These are phyloP conservation scores for Ditylenchus weischeri DNA, from an alignment of 2,888 invertebrate genomes.

Conservation along the genomic window DNA sequence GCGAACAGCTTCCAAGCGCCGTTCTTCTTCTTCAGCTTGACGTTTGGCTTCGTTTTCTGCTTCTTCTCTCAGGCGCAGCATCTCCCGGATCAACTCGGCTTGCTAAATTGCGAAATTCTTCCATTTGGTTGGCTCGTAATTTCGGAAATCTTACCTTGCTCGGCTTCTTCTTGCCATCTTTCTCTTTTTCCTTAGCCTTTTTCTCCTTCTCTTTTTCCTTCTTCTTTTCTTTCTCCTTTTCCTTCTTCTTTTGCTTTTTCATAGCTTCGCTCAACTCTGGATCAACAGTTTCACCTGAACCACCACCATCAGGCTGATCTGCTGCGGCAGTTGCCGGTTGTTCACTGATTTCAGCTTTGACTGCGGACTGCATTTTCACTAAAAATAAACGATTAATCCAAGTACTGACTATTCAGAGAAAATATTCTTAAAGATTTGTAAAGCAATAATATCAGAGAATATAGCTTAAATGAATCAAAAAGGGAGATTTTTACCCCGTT, in stretches of 20 bases:
- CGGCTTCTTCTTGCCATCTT: constrained; percentile 34
- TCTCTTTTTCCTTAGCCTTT: constrained; percentile 66
- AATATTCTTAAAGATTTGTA: too few species aligned
- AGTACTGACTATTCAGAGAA: too few species aligned
- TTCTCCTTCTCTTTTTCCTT: constrained; percentile 27
- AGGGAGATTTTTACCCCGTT: too few species aligned
- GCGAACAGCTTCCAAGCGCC: constrained; percentile 29
- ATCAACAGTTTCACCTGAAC: constrained; percentile 4
- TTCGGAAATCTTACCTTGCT: constrained; percentile 21
- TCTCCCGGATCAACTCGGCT: constrained; percentile 58
- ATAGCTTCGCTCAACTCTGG: constrained; percentile 14
- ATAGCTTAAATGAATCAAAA: too few species aligned
- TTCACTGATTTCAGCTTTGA: too few species aligned
- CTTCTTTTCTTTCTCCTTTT: constrained; percentile 44
- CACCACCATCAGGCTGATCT: too few species aligned
- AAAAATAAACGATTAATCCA: too few species aligned
- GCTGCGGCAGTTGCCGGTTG: too few species aligned
- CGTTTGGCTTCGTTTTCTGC: constrained; percentile 64
- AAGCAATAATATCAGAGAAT: too few species aligned
- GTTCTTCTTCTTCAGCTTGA: constrained; percentile 62
- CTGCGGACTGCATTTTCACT: too few species aligned
- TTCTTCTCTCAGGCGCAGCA: constrained; percentile 64
- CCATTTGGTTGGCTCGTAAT: constrained; percentile 11
- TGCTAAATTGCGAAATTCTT: constrained; percentile 24
- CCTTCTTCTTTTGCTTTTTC: constrained; percentile 39